Base-by-base conservation (phyloP, 2,888 invertebrate species). In the Euzophera pinguis region DNA sequence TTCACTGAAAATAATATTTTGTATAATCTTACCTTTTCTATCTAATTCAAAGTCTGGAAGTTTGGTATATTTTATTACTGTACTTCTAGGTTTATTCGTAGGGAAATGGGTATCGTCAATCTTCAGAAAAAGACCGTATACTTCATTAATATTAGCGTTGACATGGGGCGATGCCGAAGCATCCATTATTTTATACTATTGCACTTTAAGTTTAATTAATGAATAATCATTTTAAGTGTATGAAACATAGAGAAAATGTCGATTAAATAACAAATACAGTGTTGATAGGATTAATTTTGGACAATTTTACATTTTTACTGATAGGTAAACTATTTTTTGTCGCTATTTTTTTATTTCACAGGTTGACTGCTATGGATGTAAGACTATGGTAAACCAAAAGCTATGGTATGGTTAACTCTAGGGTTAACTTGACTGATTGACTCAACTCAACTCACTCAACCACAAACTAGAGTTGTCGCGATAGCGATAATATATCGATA, bases 31-130 rank as follows among this genome's bases (percentile, higher is more conserved):
- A 86, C 88, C 82, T 73, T 69, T 74, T 10, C 75, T 58, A 56
- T 75, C 75, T 51, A 71, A 67, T 52, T 84, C 82, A 52, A 74
- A 79, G 53, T 81, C 82, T 10, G 88, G 88, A 54, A 89, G 65
- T 63, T 84, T 84, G 6, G 89, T 84, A 58, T 84, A 89, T 61
- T 88, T 89, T 35, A 80, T 75, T 43, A 83, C 74, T 50, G 81
- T 77, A 59, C 62, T 77, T 61, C 71, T 84, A 53, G 75, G 75
- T 58, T 75, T 80, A 32, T 63, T 56, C 17, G 60, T 51, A n/a
- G 75, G 64, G 64, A 71, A 75, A 34, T 63, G 58, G 22, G 67
- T 61, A 52, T 75, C 73, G 52, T 77, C 72, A 57, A 80, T 62
- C 59, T 77, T 71, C 35, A 80, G 56, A 64, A 71, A 75, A 53